Percentiles rank a stretch among this genome's conserved stretches.
These are phyloP conservation scores for Palythoa heliodiscus DNA, from an alignment of 92 coral and sea anemone genomes.

Conservation along the genomic window DNA sequence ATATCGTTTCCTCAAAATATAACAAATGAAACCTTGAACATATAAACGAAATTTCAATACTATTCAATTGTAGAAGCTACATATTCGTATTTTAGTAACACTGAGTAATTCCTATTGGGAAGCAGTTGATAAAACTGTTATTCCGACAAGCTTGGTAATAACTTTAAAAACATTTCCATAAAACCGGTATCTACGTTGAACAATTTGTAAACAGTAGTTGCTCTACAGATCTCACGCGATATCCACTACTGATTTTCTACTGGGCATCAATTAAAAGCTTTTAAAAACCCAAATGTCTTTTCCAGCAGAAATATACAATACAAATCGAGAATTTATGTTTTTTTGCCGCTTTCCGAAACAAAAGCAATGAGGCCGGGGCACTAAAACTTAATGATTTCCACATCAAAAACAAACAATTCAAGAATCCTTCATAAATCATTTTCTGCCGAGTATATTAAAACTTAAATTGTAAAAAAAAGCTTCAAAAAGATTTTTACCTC, in stretches of 20 bases:
- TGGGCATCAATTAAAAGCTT: neutral
- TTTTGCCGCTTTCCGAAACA: neutral
- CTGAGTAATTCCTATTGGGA: neutral
- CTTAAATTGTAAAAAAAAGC: too few relatives aligned
- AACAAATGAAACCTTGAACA: neutral
- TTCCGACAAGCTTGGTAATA: slow-evolving; percentile 22
- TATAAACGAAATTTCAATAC: neutral
- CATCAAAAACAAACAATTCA: neutral
- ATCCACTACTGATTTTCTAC: neutral
- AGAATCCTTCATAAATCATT: neutral
- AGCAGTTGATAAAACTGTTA: neutral
- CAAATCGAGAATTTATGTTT: neutral
- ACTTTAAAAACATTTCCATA: slow-evolving; percentile 51
- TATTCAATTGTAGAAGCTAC: neutral
- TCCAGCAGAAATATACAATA: neutral
- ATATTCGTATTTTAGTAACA: neutral
- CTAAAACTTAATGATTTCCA: neutral
- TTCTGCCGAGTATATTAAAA: neutral
- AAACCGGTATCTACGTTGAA: slow-evolving; percentile 52
- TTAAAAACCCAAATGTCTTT: too few relatives aligned
- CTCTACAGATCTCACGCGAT: neutral
- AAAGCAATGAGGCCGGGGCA: neutral
- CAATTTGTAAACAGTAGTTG: slow-evolving; percentile 60
- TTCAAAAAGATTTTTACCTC: too few relatives aligned
- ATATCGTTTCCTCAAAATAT: neutral